phyloP scores from a whole-genome alignment of 1,140 invertebrate species.

The Platyscapa corneri region DNA sequence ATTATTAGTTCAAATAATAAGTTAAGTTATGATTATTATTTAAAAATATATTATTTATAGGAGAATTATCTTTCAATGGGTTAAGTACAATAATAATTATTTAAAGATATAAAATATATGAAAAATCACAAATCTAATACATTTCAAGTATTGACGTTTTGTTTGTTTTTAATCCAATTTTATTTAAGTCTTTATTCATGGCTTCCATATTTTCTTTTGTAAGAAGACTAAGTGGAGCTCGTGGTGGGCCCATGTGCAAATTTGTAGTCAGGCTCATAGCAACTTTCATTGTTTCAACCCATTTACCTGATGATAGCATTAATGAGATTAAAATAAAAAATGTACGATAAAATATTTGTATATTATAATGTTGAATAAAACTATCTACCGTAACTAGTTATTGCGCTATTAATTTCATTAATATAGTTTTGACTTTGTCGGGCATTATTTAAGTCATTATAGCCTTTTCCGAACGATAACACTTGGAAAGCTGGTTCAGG shows the following conservation, averaged over 20 bases:
- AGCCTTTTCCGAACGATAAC: conserved; percentile 61
- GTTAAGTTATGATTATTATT: too few relatives aligned
- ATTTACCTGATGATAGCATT: conserved; percentile 71
- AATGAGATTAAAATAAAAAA: not conserved
- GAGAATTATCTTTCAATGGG: too few relatives aligned
- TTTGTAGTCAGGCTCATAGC: conserved; percentile 78
- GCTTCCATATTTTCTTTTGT: conserved; percentile 59
- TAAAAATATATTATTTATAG: too few relatives aligned
- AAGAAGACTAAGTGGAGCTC: conserved; percentile 74
- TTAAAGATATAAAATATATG: not conserved
- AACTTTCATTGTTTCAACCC: conserved; percentile 80
- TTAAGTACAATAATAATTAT: too few relatives aligned
- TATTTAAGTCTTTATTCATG: conserved; percentile 59
- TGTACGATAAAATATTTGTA: not conserved
- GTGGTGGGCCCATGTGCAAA: conserved; percentile 77
- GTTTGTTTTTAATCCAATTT: conserved; percentile 43
- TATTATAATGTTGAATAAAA: not conserved
- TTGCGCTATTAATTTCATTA: conserved; percentile 65
- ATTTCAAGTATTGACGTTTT: conserved; percentile 8
- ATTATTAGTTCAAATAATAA: too few relatives aligned
- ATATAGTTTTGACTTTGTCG: conserved; percentile 72
- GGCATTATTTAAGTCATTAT: conserved; percentile 65
- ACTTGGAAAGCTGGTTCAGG: conserved; percentile 72
- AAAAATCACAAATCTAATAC: not conserved
- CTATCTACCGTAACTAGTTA: conserved; percentile 74